Evolutionary conservation across 1,140 invertebrate genomes (phyloP).

Genomic region (Drosophila pachea): DNA sequence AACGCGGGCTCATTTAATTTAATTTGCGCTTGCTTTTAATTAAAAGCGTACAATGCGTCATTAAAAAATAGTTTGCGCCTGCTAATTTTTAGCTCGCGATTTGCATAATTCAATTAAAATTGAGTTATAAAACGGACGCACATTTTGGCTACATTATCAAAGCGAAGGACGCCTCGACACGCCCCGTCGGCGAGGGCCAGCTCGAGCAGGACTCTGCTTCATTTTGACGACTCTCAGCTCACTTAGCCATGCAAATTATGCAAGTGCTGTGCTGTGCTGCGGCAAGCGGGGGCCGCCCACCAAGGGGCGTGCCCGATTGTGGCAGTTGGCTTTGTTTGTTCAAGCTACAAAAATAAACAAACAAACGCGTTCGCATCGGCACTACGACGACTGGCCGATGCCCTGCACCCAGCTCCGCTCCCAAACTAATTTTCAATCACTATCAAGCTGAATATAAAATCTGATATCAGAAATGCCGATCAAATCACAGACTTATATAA

Average conservation of each 20-base stretch:
- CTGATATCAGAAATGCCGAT: background rate
- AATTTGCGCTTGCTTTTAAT: constrained; percentile 72
- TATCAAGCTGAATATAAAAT: background rate
- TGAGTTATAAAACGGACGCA: constrained; percentile 70
- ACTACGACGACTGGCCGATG: background rate
- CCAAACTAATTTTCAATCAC: background rate
- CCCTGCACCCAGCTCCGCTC: background rate
- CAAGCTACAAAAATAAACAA: constrained; percentile 68
- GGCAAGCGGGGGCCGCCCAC: background rate
- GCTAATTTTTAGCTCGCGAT: constrained; percentile 74
- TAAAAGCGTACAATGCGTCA: constrained; percentile 67
- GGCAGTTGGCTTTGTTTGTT: constrained; percentile 63
- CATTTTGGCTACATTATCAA: constrained; percentile 47
- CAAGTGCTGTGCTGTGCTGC: constrained; percentile 13
- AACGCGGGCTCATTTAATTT: constrained; percentile 64
- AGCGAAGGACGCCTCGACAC: background rate
- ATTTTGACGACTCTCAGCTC: constrained; percentile 47
- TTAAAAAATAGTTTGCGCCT: constrained; percentile 76
- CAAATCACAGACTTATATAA: too few relatives aligned
- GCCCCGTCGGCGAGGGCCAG: background rate
- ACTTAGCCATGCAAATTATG: constrained; percentile 50
- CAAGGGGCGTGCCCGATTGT: constrained; percentile 5
- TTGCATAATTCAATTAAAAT: constrained; percentile 77
- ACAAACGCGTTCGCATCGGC: background rate
- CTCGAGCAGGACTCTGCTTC: constrained; percentile 34